Evolutionary conservation across 2,113 vertebrate species (phyloP).

Genomic region (Odobenus rosmarus): DNA sequence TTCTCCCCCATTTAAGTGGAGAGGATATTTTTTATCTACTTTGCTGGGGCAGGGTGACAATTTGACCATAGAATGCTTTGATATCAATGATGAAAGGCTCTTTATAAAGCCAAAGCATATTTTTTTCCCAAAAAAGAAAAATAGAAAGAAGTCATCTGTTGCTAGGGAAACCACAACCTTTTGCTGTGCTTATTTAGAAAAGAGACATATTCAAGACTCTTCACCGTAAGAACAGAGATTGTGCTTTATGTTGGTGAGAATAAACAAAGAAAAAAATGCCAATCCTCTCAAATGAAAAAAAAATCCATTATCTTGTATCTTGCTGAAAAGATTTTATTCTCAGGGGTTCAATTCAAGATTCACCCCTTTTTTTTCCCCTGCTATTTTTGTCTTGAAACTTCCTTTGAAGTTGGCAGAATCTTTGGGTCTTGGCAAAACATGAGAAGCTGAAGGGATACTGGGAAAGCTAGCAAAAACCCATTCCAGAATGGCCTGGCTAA

Average conservation of each 20-base stretch:
- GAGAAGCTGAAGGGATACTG: not conserved
- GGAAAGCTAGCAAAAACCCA: not conserved
- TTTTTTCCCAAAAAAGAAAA: slow-evolving; percentile 56
- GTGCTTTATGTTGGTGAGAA: slow-evolving; percentile 55
- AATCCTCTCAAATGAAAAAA: slow-evolving; percentile 45
- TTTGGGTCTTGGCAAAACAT: not conserved
- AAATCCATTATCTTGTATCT: slow-evolving; percentile 51
- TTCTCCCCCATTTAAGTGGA: not conserved
- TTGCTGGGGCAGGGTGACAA: slow-evolving; percentile 63
- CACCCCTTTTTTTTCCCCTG: not conserved
- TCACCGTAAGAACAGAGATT: slow-evolving; percentile 49
- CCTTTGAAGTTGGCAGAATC: slow-evolving; percentile 15
- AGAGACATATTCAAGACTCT: slow-evolving; percentile 67
- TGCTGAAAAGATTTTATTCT: slow-evolving; percentile 69
- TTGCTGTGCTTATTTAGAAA: slow-evolving; percentile 72
- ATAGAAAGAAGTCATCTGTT: slow-evolving; percentile 80
- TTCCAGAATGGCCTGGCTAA: not conserved
- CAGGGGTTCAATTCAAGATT: slow-evolving; percentile 33
- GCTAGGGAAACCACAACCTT: slow-evolving; percentile 80
- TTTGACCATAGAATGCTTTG: slow-evolving; percentile 67
- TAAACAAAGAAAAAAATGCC: slow-evolving; percentile 59
- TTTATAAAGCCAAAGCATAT: slow-evolving; percentile 61
- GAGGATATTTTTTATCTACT: slow-evolving; percentile 39
- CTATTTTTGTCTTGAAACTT: not conserved
- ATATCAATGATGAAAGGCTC: slow-evolving; percentile 60